phyloP scores from a whole-genome alignment of 2,888 invertebrate species.

The Microctonus aethiopoides region DNA sequence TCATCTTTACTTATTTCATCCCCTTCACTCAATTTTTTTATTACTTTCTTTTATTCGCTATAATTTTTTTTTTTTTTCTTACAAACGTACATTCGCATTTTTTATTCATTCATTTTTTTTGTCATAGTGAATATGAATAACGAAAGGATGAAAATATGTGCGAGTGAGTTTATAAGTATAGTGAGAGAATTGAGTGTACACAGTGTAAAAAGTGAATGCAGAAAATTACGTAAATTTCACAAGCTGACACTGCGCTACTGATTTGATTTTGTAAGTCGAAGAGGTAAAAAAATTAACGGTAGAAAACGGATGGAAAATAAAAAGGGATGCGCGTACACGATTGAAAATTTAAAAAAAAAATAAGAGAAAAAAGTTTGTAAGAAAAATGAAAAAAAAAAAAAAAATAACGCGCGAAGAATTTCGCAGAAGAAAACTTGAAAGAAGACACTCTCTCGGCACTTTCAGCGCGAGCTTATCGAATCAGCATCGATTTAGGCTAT shows the following conservation, averaged over 20 bases:
- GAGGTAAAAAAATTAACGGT: neutral
- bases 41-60: neutral
- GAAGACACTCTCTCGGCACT: conserved; percentile 15
- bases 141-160: neutral
- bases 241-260: conserved; percentile 7
- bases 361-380: too few relatives aligned
- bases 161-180: neutral
- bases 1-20: neutral
- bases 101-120: neutral
- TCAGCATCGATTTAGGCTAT: conserved; percentile 46
- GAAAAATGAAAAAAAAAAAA: neutral
- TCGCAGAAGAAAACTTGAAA: neutral
- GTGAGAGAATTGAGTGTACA: neutral
- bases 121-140: conserved; percentile 10
- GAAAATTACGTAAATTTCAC: conserved; percentile 20
- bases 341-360: neutral
- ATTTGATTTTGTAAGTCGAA: conserved; percentile 21
- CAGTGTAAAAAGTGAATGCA: conserved; percentile 3
- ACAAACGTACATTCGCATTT: neutral
- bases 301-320: neutral
- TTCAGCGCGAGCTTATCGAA: conserved; percentile 43
- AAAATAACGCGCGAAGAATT: neutral
- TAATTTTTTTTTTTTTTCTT: too few relatives aligned
- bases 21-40: neutral
- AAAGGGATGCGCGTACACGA: neutral